Conservation (phyloP, 2,113 vertebrate genomes). For the Penelope pileata region DNA sequence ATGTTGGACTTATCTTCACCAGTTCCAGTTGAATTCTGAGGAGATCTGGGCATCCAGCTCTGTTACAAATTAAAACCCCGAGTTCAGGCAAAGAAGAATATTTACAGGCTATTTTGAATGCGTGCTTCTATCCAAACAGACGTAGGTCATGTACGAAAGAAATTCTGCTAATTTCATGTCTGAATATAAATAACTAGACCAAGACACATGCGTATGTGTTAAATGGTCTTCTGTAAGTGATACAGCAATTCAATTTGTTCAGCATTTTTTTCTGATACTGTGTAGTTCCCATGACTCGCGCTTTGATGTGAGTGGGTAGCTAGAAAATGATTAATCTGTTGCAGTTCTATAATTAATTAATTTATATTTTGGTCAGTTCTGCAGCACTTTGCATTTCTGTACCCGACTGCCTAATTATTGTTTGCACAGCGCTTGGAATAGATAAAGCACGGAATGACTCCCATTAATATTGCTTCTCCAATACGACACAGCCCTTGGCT, state of each 20-base stretch:
- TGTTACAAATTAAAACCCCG: not conserved
- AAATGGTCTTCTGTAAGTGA: not conserved
- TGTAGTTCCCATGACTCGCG: not conserved
- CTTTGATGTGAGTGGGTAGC: not conserved
- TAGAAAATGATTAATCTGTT: constrained; percentile 6
- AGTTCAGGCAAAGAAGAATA: not conserved
- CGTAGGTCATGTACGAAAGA: not conserved
- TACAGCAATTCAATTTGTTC: constrained; percentile 20
- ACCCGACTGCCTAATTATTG: not conserved
- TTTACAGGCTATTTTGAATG: not conserved
- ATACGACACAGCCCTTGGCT: not conserved
- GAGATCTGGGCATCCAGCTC: not conserved
- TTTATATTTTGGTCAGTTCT: constrained; percentile 42
- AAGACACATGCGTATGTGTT: not conserved
- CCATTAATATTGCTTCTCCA: not conserved
- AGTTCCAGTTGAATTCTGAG: not conserved
- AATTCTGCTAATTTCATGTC: not conserved
- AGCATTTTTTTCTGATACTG: not conserved
- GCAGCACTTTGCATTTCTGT: constrained; percentile 6
- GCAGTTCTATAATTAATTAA: not conserved
- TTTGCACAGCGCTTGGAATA: constrained; percentile 1
- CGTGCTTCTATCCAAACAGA: not conserved
- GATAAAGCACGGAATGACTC: not conserved
- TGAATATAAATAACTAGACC: constrained; percentile 20
- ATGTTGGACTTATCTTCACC: not conserved